Percentiles rank a stretch among this genome's conserved stretches.
Conservation (phyloP, 2,888 invertebrate species). For the Yponomeuta evonymella region DNA sequence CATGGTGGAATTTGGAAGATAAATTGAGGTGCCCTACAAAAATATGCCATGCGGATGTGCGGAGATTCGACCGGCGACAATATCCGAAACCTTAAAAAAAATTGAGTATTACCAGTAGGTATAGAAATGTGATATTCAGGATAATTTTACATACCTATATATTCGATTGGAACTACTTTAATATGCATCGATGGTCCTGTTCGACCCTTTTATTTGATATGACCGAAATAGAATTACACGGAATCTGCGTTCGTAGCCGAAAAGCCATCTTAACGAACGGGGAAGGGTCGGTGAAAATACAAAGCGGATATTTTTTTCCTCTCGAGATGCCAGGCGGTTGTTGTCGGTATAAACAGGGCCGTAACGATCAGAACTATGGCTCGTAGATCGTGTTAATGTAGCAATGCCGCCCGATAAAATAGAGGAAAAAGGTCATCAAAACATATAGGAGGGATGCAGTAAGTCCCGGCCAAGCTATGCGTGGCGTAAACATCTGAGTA, state of each 20-base stretch:
- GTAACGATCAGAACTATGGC: slow-evolving; percentile 63
- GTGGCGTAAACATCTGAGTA: slow-evolving; percentile 2
- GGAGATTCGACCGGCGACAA: neutral
- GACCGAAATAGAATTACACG: slow-evolving; percentile 48
- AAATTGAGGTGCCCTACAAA: slow-evolving; percentile 27
- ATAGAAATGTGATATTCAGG: no score
- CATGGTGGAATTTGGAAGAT: slow-evolving; percentile 25
- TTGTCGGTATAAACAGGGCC: slow-evolving; percentile 57
- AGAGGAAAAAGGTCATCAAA: slow-evolving; percentile 12
- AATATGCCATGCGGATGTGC: slow-evolving; percentile 12
- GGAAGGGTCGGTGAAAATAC: slow-evolving; percentile 30
- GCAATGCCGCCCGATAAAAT: slow-evolving; percentile 43
- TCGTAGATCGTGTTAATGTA: slow-evolving; percentile 59
- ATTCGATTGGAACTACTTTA: neutral
- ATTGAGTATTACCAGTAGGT: no score
- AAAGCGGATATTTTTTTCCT: slow-evolving; percentile 29
- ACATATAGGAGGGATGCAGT: neutral
- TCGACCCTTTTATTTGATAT: slow-evolving; percentile 51
- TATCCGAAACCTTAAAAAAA: neutral
- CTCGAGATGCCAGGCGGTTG: slow-evolving; percentile 31
- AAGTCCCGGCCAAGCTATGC: neutral
- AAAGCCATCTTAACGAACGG: slow-evolving; percentile 39
- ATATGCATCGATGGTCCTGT: slow-evolving; percentile 20
- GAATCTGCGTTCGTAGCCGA: slow-evolving; percentile 36
- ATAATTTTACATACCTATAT: neutral